Evolutionary conservation across 2,888 invertebrate genomes (phyloP).

Genomic region (Diaprepes abbreviatus): DNA sequence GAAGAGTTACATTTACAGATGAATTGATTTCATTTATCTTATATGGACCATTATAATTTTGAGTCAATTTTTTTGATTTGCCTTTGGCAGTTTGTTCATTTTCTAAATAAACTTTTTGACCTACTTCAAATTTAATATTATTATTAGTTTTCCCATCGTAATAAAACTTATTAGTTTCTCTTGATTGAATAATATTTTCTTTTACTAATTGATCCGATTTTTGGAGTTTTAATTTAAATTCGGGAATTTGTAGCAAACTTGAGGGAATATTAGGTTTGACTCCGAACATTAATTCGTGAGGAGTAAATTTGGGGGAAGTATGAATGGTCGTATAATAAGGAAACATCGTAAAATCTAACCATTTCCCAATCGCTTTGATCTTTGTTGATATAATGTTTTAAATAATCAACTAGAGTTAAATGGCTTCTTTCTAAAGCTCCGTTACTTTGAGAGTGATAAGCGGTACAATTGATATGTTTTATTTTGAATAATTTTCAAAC

Average conservation of each 20-base stretch:
- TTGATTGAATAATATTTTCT: slow-evolving; percentile 50
- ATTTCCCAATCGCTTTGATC: slow-evolving; percentile 61
- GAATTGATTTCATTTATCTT: slow-evolving; percentile 34
- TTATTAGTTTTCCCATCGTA: slow-evolving; percentile 51
- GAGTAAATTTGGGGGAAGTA: slow-evolving; percentile 57
- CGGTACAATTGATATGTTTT: too few species aligned
- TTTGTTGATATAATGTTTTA: too few species aligned
- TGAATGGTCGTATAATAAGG: slow-evolving; percentile 59
- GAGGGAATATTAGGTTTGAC: background rate
- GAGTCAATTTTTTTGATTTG: slow-evolving; percentile 40
- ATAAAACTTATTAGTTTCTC: slow-evolving; percentile 53
- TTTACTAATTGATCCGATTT: slow-evolving; percentile 52
- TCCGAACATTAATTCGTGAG: slow-evolving; percentile 59
- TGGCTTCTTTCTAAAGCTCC: slow-evolving; percentile 59
- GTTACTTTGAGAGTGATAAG: too few species aligned
- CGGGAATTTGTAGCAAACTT: slow-evolving; percentile 31
- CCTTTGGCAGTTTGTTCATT: slow-evolving; percentile 28
- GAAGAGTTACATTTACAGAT: slow-evolving; percentile 38
- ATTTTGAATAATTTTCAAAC: slow-evolving; percentile 9
- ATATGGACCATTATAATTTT: slow-evolving; percentile 47
- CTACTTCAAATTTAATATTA: slow-evolving; percentile 26
- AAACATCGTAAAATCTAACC: slow-evolving; percentile 59
- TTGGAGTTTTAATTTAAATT: slow-evolving; percentile 54
- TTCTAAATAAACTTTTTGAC: slow-evolving; percentile 37
- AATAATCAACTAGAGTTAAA: slow-evolving; percentile 55